These are phyloP conservation scores for Crocuta crocuta DNA, from an alignment of 2,113 vertebrate species.

Conservation along the genomic window DNA sequence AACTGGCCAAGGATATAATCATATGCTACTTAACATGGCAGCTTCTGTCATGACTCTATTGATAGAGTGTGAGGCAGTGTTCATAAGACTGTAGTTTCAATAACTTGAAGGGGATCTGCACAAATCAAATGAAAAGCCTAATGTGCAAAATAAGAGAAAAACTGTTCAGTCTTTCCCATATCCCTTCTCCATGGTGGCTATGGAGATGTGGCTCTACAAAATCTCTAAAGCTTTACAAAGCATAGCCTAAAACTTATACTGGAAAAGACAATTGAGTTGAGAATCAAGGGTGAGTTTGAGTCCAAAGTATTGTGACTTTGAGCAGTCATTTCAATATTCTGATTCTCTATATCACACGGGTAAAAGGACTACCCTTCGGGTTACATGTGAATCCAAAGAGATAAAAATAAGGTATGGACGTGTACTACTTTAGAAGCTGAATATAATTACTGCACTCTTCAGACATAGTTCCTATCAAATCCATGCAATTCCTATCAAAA, in stretches of 20 bases:
- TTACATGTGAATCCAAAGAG: not conserved
- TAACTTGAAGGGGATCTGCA: not conserved
- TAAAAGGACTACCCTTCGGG: not conserved
- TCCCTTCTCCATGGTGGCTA: not conserved
- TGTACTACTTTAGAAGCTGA: not conserved
- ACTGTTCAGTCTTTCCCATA: not conserved
- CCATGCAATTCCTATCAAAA: not conserved
- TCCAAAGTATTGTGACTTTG: not conserved
- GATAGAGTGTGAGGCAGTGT: not conserved
- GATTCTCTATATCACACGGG: not conserved
- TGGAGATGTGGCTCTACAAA: not conserved
- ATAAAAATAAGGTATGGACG: not conserved
- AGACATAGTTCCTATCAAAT: not conserved
- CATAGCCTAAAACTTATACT: not conserved
- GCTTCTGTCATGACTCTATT: no score
- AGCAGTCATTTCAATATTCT: not conserved
- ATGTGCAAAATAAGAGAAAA: conserved; percentile 13
- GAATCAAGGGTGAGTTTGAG: not conserved
- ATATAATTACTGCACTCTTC: not conserved
- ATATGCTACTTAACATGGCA: not conserved
- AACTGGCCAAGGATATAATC: not conserved
- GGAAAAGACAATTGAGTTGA: not conserved
- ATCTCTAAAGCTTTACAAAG: not conserved
- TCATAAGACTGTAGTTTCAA: not conserved
- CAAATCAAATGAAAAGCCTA: not conserved